Base-by-base conservation (phyloP, 2,888 invertebrate species). In the Polyommatus iphigenia region DNA sequence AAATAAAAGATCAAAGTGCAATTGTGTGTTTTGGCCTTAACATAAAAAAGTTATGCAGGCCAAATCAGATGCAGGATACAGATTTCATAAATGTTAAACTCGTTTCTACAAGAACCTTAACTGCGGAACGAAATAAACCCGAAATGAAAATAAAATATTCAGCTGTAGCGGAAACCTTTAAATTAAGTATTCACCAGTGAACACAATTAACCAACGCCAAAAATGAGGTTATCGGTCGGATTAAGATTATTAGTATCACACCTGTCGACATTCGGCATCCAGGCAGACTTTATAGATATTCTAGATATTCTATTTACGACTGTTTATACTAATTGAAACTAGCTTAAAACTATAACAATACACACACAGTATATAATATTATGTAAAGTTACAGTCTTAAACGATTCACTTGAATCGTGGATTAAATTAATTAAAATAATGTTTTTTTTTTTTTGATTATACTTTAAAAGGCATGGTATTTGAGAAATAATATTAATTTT, bases 161-260 rank as follows among this genome's bases (percentile, higher is more conserved):
- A 62, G 4, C 10, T 62, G 24, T 62, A 62, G 62, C 62, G 24
- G 62, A 62, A 62, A 62, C 24, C 62, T 62, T 24, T 62, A 62
- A 24, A 62, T 62, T 62, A 62, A 62, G 62, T 24, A 62, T 62
- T 62, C 62, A 62, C 62, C 62, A 62, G 62, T 13, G 29, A 67
- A 67, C 67, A 67, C 29, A 29, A 67, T 29, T 67, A 32, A 67
- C 32, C 15, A 67, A 2, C 29, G 29, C 29, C 29, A 67, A 18
- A 67, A 67, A 67, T 29, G 67, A 67, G 67, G 67, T 32, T 67
- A 67, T 67, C 67, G 67, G 29, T 67, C 29, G 67, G 67, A 67
- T 67, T 67, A 67, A 67, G 67, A 67, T 54, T 67, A 67, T 29
- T 18, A 67, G 29, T 67, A 24, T 24, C 62, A 24, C 62, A 24